phyloP scores from a whole-genome alignment of 1,140 invertebrate species.

The Dinoponera quadriceps region DNA sequence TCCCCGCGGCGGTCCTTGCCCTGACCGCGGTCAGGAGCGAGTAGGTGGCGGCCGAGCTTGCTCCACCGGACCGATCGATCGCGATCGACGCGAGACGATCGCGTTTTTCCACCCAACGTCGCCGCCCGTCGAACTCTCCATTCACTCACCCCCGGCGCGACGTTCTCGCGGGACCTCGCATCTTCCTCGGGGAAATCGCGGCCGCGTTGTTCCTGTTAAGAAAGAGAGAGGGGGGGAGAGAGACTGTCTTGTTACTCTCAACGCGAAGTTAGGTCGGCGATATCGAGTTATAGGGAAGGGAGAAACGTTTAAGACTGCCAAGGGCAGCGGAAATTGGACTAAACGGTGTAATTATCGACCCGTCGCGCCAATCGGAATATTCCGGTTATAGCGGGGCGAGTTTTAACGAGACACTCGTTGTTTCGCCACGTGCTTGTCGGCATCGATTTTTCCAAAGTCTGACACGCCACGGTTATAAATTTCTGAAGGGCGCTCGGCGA shows the following conservation, averaged over 20 bases:
- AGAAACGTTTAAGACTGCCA: constrained; percentile 13
- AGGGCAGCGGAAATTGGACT: constrained; percentile 29
- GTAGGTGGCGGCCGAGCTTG: background rate
- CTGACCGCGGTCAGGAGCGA: constrained; percentile 29
- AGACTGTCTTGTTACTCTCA: background rate
- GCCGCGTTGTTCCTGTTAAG: constrained; percentile 4
- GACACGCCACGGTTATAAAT: constrained; percentile 22
- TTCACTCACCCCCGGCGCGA: constrained; percentile 47
- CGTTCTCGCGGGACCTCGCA: constrained; percentile 14
- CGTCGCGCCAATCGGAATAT: constrained; percentile 42
- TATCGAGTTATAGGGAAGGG: background rate
- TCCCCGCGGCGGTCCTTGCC: constrained; percentile 29
- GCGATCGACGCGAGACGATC: constrained; percentile 36
- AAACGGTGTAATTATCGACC: constrained; percentile 13
- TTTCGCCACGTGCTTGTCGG: background rate
- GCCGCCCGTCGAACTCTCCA: constrained; percentile 23
- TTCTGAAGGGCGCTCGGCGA: no score
- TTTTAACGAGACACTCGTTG: constrained; percentile 29
- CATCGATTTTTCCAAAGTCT: background rate
- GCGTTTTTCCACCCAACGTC: constrained; percentile 25
- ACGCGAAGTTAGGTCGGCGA: background rate
- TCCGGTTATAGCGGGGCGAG: background rate
- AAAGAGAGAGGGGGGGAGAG: background rate
- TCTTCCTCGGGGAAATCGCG: constrained; percentile 43
- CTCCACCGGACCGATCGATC: constrained; percentile 37